These are phyloP conservation scores for Anguilla pacifica DNA, from an alignment of 2,797 vertebrate species.

Conservation along the genomic window DNA sequence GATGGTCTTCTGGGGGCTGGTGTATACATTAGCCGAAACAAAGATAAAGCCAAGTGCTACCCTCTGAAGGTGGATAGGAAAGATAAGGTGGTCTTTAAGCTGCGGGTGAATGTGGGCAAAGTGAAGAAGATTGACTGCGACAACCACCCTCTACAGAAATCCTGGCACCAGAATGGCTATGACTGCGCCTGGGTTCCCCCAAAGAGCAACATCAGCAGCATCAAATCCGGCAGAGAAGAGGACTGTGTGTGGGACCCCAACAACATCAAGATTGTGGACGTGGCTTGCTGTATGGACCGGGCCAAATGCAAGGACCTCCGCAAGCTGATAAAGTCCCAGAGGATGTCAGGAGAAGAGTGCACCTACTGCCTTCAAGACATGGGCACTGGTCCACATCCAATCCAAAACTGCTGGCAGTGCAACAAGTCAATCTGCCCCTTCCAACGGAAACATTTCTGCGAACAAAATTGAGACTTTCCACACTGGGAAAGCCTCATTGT, in stretches of 20 bases:
- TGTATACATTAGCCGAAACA: slow-evolving; percentile 57
- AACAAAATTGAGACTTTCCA: background rate
- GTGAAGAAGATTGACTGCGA: slow-evolving; percentile 58
- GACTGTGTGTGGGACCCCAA: slow-evolving; percentile 59
- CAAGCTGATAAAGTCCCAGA: slow-evolving; percentile 23
- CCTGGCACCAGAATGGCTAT: slow-evolving; percentile 52
- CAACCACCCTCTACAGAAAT: slow-evolving; percentile 47
- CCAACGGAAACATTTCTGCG: slow-evolving; percentile 44
- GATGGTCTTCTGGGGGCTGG: slow-evolving; percentile 52
- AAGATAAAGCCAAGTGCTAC: slow-evolving; percentile 55
- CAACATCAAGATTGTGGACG: slow-evolving; percentile 43
- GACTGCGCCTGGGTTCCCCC: slow-evolving; percentile 56
- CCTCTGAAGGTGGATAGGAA: slow-evolving; percentile 35
- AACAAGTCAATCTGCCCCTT: slow-evolving; percentile 47
- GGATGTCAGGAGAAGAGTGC: background rate
- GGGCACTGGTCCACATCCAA: slow-evolving; percentile 30
- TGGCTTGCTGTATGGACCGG: slow-evolving; percentile 49
- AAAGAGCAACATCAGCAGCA: slow-evolving; percentile 34
- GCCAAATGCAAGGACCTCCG: slow-evolving; percentile 34
- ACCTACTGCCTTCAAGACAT: slow-evolving; percentile 20
- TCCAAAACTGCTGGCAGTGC: slow-evolving; percentile 50
- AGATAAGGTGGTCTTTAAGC: slow-evolving; percentile 51
- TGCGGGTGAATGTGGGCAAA: slow-evolving; percentile 51
- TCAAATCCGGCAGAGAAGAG: slow-evolving; percentile 53
- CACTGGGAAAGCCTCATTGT: background rate